Conservation (phyloP, 2,113 vertebrate genomes). For the Lophura nycthemera region DNA sequence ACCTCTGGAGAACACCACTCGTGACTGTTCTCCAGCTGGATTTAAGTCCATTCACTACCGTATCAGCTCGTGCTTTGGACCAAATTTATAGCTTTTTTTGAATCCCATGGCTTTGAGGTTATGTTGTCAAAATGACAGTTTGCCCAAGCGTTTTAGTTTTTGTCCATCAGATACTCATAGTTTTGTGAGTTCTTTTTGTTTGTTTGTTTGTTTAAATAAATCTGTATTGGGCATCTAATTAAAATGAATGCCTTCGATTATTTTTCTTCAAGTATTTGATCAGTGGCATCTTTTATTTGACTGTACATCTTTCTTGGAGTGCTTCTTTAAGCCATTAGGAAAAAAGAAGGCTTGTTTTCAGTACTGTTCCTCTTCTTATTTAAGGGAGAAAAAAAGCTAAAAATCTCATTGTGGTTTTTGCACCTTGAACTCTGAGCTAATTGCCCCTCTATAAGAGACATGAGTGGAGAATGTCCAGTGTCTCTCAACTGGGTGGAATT, state of each 20-base stretch:
- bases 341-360: neutral
- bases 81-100: neutral
- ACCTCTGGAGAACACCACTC: no score
- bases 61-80: neutral
- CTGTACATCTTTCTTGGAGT: neutral
- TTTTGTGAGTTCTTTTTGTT: neutral
- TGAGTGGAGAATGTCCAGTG: neutral
- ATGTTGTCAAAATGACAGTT: neutral
- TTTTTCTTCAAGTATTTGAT: neutral
- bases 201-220: neutral
- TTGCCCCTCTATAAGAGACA: neutral
- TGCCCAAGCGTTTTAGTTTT: neutral
- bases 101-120: neutral
- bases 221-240: neutral
- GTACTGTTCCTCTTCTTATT: neutral
- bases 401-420: neutral
- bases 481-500: neutral
- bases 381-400: neutral
- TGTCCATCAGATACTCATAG: neutral
- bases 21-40: no score
- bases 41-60: no score
- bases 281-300: neutral
- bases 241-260: neutral
- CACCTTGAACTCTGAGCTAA: neutral
- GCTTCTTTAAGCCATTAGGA: neutral